Conservation (phyloP, 92 coral and sea anemone genomes). For the Isaurus tuberculatus region DNA sequence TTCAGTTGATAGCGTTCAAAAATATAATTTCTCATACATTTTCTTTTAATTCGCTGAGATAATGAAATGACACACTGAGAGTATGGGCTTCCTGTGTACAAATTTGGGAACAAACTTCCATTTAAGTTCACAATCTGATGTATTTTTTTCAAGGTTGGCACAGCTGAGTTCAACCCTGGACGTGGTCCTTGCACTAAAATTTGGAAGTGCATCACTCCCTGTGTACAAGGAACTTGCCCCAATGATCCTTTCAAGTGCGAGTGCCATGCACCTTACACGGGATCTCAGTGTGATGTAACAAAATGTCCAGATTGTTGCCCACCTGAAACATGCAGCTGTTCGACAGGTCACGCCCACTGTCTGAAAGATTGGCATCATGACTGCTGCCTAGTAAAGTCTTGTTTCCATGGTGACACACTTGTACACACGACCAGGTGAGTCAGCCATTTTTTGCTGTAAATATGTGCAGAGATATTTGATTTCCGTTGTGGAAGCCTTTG, state of each 20-base stretch:
- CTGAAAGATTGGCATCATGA: constrained; percentile 78
- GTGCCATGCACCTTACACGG: constrained; percentile 72
- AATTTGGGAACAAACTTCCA: too few relatives aligned
- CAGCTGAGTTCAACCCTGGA: constrained; percentile 49
- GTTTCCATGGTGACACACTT: constrained; percentile 87
- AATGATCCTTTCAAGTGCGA: constrained; percentile 72
- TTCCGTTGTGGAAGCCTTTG: too few relatives aligned
- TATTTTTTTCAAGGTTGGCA: constrained; percentile 20
- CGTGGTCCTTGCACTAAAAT: constrained; percentile 81
- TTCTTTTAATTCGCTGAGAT: too few relatives aligned
- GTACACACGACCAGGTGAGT: constrained; percentile 71
- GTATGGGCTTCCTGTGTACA: too few relatives aligned
- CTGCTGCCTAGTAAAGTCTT: constrained; percentile 87
- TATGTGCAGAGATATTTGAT: too few relatives aligned
- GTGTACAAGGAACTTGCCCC: constrained; percentile 75
- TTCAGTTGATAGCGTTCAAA: too few relatives aligned
- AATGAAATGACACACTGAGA: too few relatives aligned
- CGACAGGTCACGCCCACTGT: constrained; percentile 55
- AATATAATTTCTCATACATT: too few relatives aligned
- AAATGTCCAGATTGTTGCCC: constrained; percentile 89
- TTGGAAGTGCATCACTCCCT: constrained; percentile 71
- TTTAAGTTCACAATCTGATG: too few relatives aligned
- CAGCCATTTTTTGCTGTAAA: background rate
- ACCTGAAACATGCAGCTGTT: constrained; percentile 90
- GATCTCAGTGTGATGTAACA: constrained; percentile 80